Conservation (phyloP, 2,888 invertebrate species). For the Onchidella celtica region DNA sequence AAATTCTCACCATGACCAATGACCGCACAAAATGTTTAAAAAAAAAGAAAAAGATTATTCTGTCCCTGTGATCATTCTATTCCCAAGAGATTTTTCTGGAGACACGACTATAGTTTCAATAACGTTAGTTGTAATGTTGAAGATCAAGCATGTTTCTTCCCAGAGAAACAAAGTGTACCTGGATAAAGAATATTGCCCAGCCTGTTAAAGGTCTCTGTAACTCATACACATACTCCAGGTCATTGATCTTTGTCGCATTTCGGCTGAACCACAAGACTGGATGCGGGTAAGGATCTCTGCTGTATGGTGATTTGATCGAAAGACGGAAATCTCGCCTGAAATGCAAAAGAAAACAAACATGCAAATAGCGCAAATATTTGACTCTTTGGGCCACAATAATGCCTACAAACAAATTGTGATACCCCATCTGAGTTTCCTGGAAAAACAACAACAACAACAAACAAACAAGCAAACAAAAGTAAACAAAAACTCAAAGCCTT, state of each 20-base stretch:
- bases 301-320: slow-evolving; percentile 63
- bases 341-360: not conserved
- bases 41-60: no score
- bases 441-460: not conserved
- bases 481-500: not conserved
- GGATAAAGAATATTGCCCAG: slow-evolving; percentile 65
- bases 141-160: no score
- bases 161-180: no score
- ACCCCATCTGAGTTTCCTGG: no score
- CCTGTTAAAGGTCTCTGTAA: slow-evolving; percentile 58
- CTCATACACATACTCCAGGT: slow-evolving; percentile 54
- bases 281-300: slow-evolving; percentile 62
- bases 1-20: no score
- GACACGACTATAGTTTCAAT: no score
- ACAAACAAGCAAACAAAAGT: not conserved
- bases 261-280: slow-evolving; percentile 64
- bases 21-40: no score
- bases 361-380: not conserved
- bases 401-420: no score
- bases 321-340: slow-evolving; percentile 71
- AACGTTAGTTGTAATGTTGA: no score
- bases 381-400: no score
- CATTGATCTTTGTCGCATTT: not conserved
- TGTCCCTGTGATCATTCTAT: no score
- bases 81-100: no score